Base-by-base conservation (phyloP, 2,888 invertebrate species). In the Hypena proboscidalis region DNA sequence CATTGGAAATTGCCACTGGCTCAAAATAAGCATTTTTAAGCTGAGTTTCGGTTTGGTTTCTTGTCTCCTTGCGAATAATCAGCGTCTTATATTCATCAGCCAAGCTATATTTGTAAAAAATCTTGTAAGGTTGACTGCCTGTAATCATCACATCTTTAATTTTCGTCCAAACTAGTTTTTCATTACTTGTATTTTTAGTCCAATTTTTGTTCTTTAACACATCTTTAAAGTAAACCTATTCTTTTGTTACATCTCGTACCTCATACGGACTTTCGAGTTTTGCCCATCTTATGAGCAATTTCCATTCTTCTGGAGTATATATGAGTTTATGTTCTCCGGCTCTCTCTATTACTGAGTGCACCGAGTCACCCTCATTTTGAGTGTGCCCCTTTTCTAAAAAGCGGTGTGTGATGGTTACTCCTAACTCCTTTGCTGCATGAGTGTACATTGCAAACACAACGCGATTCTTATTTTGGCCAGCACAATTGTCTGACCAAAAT, bases 31-130 rank as follows among this genome's bases (percentile, higher is more conserved):
- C 17, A 3, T 17, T 5, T 17, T 17, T 5, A 3, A 17, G 5
- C 4, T 25, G 4, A 25, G n/a, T n/a, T 25, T 25, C 25, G n/a
- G 10, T 10, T 27, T 13, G 27, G 27, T 13, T 27, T 27, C 27
- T 27, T 27, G 27, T 27, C 10, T 27, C 27, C 27, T 27, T 27
- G 13, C 27, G 27, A 27, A 27, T 10, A 10, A 27, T 10, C 27
- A 27, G 10, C 27, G 27, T 27, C 27, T 27, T 38, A 11, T 29
- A 14, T 29, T 32, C 19, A 10, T 39, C 30, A 10, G 15, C 25
- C 26, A 39, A 39, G 25, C 25, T 17, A 32, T 32, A 39, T 13
- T 32, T 26, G 23, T 31, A 32, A 9, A 25, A 39, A 10, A 32
- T 17, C 32, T 39, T 39, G 30, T 31, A 31, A 15, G 31, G 31